Base-by-base conservation (phyloP, 2,113 vertebrate species). In the Sphaerodactylus townsendi region DNA sequence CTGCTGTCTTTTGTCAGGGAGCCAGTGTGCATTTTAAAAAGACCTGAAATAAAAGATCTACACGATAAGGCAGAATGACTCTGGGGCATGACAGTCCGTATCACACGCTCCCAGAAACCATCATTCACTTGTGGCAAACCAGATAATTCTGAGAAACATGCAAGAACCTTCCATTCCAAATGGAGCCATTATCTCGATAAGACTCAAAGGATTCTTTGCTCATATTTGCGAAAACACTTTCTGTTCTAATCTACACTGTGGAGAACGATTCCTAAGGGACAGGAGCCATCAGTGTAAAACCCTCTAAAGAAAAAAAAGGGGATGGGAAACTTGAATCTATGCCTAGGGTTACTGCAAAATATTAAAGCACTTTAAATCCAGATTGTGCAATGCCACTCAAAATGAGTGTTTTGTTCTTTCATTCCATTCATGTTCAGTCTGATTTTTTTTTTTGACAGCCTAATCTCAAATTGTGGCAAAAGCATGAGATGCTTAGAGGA, bases 121-220 rank as follows among this genome's bases (percentile, higher is more conserved):
- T 82, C 39, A 23, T 56, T 82, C 80, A 82, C 69, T 73, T 46
- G 15, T 82, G 70, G 80, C 69, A 82, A 62, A 25, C 50, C 69
- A 73, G 80, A 73, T 82, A 82, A 82, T 73, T 64, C n/a, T 5
- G 69, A 44, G 53, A 82, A 62, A 62, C 53, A 62, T 39, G 80
- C 30, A 64, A 44, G 69, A 82, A 82, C 28, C 69, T 82, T 82
- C 80, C n/a, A 30, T 62, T 82, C 30, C 80, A 73, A 73, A 73
- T 62, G 19, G 71, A 82, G 80, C 69, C 44, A 21, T 46, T 82
- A 62, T 46, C 69, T 53, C 44, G 80, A 82, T 62, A 82, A 73
- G 69, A n/a, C 50, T 59, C 48, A 19, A 21, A 39, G 80, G 80
- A 73, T 73, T 82, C 59, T 62, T 33, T 44, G 53, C 53, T 73